These are phyloP conservation scores for Heliopora coerulea DNA, from an alignment of 92 coral and sea anemone species.

Conservation along the genomic window DNA sequence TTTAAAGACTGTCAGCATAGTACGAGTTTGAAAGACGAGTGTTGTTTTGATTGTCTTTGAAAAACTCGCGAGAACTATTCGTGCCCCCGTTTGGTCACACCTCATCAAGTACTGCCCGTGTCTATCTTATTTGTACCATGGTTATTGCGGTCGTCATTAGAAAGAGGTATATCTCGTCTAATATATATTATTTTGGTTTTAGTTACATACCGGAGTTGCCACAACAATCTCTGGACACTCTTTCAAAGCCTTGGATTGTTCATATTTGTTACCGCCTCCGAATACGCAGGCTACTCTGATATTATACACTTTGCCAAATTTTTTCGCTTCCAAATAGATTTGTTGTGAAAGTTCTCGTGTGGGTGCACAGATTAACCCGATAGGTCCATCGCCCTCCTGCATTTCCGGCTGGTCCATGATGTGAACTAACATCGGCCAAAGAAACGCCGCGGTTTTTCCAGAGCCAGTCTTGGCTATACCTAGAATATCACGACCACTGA, in stretches of 20 bases:
- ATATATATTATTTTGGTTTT: not conserved
- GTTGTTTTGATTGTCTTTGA: too few relatives aligned
- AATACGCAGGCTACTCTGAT: conserved; percentile 91
- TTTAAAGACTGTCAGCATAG: too few relatives aligned
- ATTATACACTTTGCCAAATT: conserved; percentile 93
- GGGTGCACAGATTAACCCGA: conserved; percentile 96
- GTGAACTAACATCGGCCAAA: conserved; percentile 96
- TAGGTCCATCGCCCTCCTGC: conserved; percentile 93
- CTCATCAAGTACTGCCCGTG: too few relatives aligned
- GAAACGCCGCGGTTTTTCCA: conserved; percentile 97
- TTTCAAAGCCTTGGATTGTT: conserved; percentile 90
- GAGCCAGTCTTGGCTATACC: conserved; percentile 99
- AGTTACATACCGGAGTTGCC: conserved; percentile 89
- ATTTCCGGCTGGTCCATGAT: conserved; percentile 97
- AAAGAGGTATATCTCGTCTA: too few relatives aligned
- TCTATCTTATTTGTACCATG: too few relatives aligned
- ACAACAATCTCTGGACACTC: conserved; percentile 98
- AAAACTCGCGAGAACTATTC: too few relatives aligned
- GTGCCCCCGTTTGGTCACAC: too few relatives aligned
- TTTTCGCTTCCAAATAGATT: conserved; percentile 87
- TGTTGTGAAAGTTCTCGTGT: conserved; percentile 98
- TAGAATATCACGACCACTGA: conserved; percentile 97
- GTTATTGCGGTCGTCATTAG: too few relatives aligned
- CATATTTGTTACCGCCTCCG: conserved; percentile 98
- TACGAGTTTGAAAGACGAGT: too few relatives aligned